Evolutionary conservation across 2,113 vertebrate species (phyloP).

Genomic region (Prunella himalayana): DNA sequence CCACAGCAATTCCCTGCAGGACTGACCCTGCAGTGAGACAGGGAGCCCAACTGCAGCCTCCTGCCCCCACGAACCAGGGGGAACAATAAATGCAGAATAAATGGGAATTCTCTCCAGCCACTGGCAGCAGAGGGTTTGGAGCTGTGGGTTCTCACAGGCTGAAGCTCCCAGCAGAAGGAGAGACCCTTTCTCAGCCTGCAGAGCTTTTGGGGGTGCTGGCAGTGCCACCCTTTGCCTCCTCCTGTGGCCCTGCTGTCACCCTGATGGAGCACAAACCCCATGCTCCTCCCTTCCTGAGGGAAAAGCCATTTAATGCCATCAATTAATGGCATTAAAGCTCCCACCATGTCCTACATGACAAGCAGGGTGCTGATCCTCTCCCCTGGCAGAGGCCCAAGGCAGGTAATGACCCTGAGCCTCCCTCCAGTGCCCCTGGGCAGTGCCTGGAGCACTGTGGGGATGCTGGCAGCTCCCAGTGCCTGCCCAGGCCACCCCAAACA

Average conservation of each 20-base stretch:
- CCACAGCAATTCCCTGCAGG: fast-evolving
- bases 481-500: not conserved
- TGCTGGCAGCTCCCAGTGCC: not conserved
- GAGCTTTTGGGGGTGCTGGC: not conserved
- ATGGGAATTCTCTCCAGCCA: not conserved
- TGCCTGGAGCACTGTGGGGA: fast-evolving
- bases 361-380: not conserved
- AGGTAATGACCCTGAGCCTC: not conserved
- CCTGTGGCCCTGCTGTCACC: not conserved
- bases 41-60: not conserved
- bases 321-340: not conserved
- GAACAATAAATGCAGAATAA: not conserved
- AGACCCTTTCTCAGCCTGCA: not conserved
- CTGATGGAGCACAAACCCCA: fast-evolving
- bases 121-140: not conserved
- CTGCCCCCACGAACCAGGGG: not conserved
- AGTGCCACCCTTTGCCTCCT: not conserved
- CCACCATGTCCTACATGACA: not conserved
- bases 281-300: not conserved
- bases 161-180: not conserved
- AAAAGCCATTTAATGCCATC: not conserved
- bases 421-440: not conserved
- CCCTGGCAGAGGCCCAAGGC: not conserved
- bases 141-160: not conserved
- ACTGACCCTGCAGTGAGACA: not conserved